Evolutionary conservation across 2,113 vertebrate species (phyloP).

Genomic region (Mirza zaza): DNA sequence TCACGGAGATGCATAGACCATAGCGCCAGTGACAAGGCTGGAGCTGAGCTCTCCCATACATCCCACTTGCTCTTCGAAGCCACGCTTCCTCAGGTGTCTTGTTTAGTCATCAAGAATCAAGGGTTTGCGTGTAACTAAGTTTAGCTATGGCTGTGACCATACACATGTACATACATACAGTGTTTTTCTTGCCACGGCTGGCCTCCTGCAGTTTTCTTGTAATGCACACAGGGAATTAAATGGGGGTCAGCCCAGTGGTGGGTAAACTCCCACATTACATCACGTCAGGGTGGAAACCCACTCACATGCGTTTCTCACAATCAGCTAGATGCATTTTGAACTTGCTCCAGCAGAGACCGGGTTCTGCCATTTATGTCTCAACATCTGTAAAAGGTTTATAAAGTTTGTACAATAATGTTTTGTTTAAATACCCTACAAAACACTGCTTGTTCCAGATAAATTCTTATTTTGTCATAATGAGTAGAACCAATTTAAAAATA

Average conservation of each 20-base stretch:
- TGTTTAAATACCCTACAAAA: not conserved
- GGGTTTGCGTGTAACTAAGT: accelerated
- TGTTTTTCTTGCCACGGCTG: not conserved
- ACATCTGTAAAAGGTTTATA: no score
- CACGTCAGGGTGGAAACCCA: not conserved
- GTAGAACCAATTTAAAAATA: not conserved
- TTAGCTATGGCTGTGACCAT: no score
- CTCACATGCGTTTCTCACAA: not conserved
- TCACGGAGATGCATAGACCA: not conserved
- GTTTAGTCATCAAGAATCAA: no score
- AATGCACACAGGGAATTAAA: no score
- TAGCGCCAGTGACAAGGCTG: accelerated
- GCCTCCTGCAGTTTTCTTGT: not conserved
- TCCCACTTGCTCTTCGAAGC: not conserved
- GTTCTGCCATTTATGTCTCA: not conserved
- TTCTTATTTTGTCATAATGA: not conserved
- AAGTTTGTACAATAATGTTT: not conserved
- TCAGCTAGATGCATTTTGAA: not conserved
- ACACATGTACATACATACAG: accelerated
- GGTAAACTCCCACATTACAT: not conserved
- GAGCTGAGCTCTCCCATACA: not conserved
- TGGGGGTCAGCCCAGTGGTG: accelerated
- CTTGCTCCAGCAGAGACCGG: no score
- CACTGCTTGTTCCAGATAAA: not conserved
- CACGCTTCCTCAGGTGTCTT: accelerated